Conservation (phyloP, 2,888 invertebrate species). For the Caradrina kadenii region DNA sequence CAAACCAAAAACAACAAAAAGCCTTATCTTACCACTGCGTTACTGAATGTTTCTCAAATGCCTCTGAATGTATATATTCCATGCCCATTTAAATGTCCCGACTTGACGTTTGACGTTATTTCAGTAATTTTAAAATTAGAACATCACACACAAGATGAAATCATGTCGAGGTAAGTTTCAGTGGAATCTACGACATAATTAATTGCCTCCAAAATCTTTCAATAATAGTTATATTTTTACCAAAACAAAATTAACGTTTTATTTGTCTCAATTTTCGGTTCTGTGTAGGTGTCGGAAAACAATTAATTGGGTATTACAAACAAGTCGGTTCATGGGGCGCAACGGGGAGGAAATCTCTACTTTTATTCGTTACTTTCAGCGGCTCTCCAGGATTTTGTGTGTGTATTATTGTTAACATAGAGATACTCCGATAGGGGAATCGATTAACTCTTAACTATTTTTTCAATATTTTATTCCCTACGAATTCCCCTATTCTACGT, state of each 20-base stretch:
- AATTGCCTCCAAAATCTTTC: neutral
- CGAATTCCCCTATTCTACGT: too few species aligned
- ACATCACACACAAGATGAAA: conserved; percentile 1
- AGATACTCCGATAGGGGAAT: too few species aligned
- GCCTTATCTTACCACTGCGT: too few species aligned
- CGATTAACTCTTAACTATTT: too few species aligned
- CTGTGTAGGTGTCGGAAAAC: conserved; percentile 1
- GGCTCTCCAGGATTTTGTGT: too few species aligned
- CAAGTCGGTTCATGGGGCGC: conserved; percentile 5
- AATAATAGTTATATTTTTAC: conserved; percentile 13
- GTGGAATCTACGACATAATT: conserved; percentile 10
- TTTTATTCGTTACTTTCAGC: too few species aligned
- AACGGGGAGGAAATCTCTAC: neutral
- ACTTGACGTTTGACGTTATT: too few species aligned
- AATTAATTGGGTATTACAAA: conserved; percentile 16
- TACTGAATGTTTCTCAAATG: conserved; percentile 10
- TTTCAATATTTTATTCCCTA: too few species aligned
- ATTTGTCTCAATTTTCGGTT: neutral
- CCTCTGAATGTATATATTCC: conserved; percentile 3
- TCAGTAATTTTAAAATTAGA: neutral
- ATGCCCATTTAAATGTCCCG: too few species aligned
- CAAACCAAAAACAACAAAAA: too few species aligned
- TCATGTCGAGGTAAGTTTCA: neutral
- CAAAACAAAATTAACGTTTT: conserved; percentile 16
- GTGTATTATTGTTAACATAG: too few species aligned